These are phyloP conservation scores for Heliconius hewitsoni DNA, from an alignment of 1,140 invertebrate genomes.

Conservation along the genomic window DNA sequence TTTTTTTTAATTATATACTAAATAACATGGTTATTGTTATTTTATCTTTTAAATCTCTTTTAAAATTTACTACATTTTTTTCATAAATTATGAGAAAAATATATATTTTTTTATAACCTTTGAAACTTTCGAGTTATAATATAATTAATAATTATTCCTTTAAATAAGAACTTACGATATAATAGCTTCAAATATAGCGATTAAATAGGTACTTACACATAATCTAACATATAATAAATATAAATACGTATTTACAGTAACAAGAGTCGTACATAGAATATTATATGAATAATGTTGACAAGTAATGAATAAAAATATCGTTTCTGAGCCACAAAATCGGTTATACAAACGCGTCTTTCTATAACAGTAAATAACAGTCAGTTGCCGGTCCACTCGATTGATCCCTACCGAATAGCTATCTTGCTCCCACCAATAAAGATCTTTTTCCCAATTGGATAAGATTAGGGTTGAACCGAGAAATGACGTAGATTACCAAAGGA, in stretches of 20 bases:
- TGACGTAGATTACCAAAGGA: constrained; percentile 51
- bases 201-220: too few relatives aligned
- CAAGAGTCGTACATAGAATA: constrained; percentile 17
- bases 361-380: constrained; percentile 56
- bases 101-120: too few relatives aligned
- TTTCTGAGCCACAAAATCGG: constrained; percentile 31
- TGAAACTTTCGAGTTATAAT: too few relatives aligned
- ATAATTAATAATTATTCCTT: too few relatives aligned
- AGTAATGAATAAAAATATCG: constrained; percentile 39
- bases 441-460: constrained; percentile 64
- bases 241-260: constrained; percentile 4
- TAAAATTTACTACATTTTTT: too few relatives aligned
- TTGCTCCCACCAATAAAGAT: constrained; percentile 69
- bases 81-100: too few relatives aligned
- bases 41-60: too few relatives aligned
- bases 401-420: constrained; percentile 60
- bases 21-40: too few relatives aligned
- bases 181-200: too few relatives aligned
- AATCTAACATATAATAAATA: background rate
- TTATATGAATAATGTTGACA: constrained; percentile 28
- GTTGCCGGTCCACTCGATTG: constrained; percentile 58
- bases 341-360: constrained; percentile 34
- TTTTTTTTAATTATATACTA: too few relatives aligned
- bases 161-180: too few relatives aligned
- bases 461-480: constrained; percentile 52